Conservation (phyloP, 2,888 invertebrate genomes). For the Parelbella ahira region DNA sequence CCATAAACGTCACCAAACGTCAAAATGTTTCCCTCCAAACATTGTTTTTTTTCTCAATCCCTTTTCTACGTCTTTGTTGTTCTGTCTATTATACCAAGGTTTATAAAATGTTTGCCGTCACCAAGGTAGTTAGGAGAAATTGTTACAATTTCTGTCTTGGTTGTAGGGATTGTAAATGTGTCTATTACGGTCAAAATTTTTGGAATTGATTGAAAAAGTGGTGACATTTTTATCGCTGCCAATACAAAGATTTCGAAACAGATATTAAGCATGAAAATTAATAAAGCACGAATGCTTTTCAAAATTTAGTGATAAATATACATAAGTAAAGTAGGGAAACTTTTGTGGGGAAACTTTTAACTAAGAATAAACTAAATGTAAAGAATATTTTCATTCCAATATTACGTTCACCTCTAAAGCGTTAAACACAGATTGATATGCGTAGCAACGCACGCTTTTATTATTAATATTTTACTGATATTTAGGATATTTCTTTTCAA, state of each 20-base stretch:
- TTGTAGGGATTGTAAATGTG: conserved; percentile 25
- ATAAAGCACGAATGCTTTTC: no score
- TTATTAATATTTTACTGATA: no score
- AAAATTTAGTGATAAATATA: no score
- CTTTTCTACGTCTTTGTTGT: conserved; percentile 18
- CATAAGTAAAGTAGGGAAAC: no score
- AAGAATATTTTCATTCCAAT: no score
- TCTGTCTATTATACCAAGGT: conserved; percentile 25
- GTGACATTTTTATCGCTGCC: conserved; percentile 7
- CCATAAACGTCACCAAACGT: conserved; percentile 60
- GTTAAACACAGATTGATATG: no score
- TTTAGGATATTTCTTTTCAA: no score
- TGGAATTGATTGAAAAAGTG: conserved; percentile 14
- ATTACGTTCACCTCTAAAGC: no score
- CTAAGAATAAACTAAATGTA: no score
- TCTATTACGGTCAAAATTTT: conserved; percentile 14
- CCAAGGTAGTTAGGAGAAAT: conserved; percentile 45
- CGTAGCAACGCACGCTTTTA: no score
- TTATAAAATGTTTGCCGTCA: conserved; percentile 37
- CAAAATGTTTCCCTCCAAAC: conserved; percentile 62
- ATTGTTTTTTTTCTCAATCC: conserved; percentile 42
- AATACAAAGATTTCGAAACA: not conserved
- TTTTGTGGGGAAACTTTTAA: no score
- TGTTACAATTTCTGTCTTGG: conserved; percentile 58
- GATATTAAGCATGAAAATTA: not conserved